Base-by-base conservation (phyloP, 1,140 invertebrate species). In the Drosophila melanogaster region DNA sequence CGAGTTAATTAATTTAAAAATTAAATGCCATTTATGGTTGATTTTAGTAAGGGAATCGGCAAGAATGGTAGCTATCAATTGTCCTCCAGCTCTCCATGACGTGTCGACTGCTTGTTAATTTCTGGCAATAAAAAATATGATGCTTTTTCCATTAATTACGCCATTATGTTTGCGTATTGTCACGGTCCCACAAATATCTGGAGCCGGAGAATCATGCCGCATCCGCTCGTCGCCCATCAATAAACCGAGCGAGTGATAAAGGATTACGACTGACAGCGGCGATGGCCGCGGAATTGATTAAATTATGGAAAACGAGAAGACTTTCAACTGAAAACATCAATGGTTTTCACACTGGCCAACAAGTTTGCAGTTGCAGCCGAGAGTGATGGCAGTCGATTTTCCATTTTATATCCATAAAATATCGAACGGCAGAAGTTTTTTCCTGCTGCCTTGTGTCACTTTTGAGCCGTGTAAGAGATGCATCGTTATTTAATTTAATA, bases 271-370 rank as follows among this genome's bases (percentile, higher is more conserved):
- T 51, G 70, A 60, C 53, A 61, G 46, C 57, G 40, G 47, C 53
- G 58, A 51, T 65, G 55, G 55, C 33, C 56, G 35, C 66, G 49
- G 59, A 79, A 86, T 83, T 86, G 83, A 86, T 87, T 87, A 86
- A 86, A 87, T 86, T 86, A 87, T 87, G 83, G 66, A 65, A 81
- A 74, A 61, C 33, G 79, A 87, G 78, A 86, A 87, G 67, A 81
- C 59, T 50, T 73, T 66, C 71, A 50, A 46, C 37, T 41, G 51
- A n/a, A 24, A 17, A 38, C 24, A 19, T n/a, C 15, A 37, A 46
- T 19, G 3, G 0, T 10, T 58, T 47, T 33, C 67, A 77, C 81
- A 85, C 83, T 75, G 33, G 0, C 14, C 74, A 54, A 49, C 81
- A 78, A 12, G 11, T 54, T 50, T 38, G 14, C 11, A 12, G 35